Evolutionary conservation across 2,113 vertebrate genomes (phyloP).

Genomic region (Eupsittula cactorum): DNA sequence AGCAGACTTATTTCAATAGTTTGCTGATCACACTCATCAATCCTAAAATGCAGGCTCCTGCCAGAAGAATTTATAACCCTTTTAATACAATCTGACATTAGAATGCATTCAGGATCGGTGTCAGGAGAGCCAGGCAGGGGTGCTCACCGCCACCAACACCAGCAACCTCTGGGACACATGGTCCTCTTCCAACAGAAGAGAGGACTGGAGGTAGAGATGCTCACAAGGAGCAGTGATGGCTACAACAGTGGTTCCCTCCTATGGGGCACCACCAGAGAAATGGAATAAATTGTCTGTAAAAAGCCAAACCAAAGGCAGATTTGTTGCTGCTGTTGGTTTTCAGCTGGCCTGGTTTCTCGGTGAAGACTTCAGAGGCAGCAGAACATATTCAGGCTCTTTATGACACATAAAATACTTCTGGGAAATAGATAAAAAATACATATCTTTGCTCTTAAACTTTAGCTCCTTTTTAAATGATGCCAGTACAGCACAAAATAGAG

Average conservation of each 20-base stretch:
- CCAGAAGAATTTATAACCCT: neutral
- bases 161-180: neutral
- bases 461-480: neutral
- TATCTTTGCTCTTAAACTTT: neutral
- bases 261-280: neutral
- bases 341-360: neutral
- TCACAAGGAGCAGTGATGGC: accelerated
- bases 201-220: neutral
- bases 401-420: neutral
- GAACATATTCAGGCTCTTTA: neutral
- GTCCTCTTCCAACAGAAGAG: neutral
- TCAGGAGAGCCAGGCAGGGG: neutral
- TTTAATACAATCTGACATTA: neutral
- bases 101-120: neutral
- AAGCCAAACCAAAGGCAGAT: neutral
- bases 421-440: neutral
- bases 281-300: accelerated
- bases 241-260: neutral
- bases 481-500: neutral
- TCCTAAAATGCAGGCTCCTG: neutral
- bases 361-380: neutral
- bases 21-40: slow-evolving; percentile 30
- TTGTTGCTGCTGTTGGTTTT: neutral
- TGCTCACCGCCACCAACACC: neutral
- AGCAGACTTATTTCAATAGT: neutral